Percentiles rank a stretch among this genome's conserved stretches.
Evolutionary conservation across 2,888 invertebrate species (phyloP).

Genomic region (Drosophila histrio): DNA sequence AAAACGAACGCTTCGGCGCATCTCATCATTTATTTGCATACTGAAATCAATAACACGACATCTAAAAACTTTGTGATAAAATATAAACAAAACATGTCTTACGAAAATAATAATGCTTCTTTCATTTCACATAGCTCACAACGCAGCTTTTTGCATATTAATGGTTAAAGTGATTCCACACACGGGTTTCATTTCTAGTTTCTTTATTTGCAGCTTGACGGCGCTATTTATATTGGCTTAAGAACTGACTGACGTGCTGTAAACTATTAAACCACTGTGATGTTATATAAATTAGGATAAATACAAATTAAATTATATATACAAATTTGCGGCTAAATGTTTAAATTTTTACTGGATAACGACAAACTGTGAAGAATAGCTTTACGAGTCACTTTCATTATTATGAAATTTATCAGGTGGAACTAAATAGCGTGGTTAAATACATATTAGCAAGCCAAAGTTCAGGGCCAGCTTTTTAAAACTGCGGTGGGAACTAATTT

Average conservation of each 20-base stretch:
- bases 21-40: slow-evolving; percentile 24
- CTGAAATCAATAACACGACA: slow-evolving; percentile 24
- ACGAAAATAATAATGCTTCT: slow-evolving; percentile 21
- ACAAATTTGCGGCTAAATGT: background rate
- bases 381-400: no score
- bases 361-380: no score
- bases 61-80: slow-evolving; percentile 54
- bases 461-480: no score
- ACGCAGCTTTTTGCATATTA: slow-evolving; percentile 9
- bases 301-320: background rate
- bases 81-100: slow-evolving; percentile 31
- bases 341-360: no score
- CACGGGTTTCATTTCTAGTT: slow-evolving; percentile 4
- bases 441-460: no score
- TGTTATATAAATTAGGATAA: slow-evolving; percentile 21
- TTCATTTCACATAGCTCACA: slow-evolving; percentile 23
- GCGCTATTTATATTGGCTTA: slow-evolving; percentile 67
- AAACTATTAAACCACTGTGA: slow-evolving; percentile 50
- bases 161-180: background rate
- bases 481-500: no score
- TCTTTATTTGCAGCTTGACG: slow-evolving; percentile 70
- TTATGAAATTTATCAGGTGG: no score
- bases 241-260: background rate
- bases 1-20: slow-evolving; percentile 6
- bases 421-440: no score